These are phyloP conservation scores for Lacerta viridis DNA, from an alignment of 2,797 vertebrate species.

Conservation along the genomic window DNA sequence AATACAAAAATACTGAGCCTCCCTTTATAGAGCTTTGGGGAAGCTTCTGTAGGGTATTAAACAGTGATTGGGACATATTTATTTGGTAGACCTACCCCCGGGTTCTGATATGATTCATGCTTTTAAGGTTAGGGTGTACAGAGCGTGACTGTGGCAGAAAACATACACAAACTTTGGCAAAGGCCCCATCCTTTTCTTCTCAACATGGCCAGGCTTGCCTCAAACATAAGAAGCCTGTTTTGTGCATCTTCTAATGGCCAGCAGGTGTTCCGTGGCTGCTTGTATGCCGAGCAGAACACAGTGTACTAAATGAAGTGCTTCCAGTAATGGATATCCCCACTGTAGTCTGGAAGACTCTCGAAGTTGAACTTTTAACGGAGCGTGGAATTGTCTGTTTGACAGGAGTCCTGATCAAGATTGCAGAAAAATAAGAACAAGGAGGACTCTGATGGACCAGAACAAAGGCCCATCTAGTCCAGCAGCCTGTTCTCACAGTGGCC, in stretches of 20 bases:
- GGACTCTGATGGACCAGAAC: too few species aligned
- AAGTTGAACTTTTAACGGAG: not conserved
- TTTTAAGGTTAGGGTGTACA: not conserved
- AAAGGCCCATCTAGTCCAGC: too few species aligned
- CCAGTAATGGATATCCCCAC: not conserved
- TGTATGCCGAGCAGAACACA: conserved; percentile 4
- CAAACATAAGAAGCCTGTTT: conserved; percentile 12
- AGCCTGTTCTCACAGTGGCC: too few species aligned
- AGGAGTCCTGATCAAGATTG: not conserved
- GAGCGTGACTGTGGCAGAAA: not conserved
- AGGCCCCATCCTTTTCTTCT: conserved; percentile 33
- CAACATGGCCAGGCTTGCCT: not conserved
- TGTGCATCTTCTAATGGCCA: conserved; percentile 14
- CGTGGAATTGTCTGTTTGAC: not conserved
- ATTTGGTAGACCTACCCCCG: conserved; percentile 1
- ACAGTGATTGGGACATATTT: not conserved
- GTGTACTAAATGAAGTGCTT: not conserved
- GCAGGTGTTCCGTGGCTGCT: conserved; percentile 22
- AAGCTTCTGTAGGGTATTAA: conserved; percentile 3
- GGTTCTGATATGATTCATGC: not conserved
- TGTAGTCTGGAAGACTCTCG: conserved; percentile 20
- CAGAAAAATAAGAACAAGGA: not conserved
- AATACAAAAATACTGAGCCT: not conserved
- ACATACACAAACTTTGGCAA: not conserved
- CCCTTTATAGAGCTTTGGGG: fast-evolving